phyloP scores from a whole-genome alignment of 2,797 vertebrate genomes.

The Botia almorhae region DNA sequence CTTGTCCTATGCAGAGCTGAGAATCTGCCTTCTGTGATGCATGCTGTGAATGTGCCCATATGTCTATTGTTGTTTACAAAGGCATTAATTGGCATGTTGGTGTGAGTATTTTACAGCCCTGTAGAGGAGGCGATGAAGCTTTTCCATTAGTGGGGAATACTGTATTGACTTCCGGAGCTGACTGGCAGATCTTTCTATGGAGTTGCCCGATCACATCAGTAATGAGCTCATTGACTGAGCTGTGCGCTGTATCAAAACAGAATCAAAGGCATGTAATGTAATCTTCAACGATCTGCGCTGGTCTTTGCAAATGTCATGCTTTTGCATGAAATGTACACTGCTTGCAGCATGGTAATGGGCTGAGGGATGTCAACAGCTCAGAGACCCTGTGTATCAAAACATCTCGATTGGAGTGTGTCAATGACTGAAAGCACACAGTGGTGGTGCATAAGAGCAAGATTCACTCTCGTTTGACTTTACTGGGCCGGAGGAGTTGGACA shows the following conservation, averaged over 20 bases:
- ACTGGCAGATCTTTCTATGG: conserved; percentile 37
- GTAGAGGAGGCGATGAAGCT: conserved; percentile 24
- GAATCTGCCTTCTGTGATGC: background rate
- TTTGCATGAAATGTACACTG: conserved; percentile 22
- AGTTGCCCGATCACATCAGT: conserved; percentile 36
- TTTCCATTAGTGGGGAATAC: conserved; percentile 43
- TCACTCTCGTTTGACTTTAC: background rate
- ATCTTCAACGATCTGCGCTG: conserved; percentile 11
- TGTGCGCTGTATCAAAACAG: conserved; percentile 8
- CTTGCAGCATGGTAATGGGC: conserved; percentile 19
- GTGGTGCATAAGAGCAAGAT: conserved; percentile 5
- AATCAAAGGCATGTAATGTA: conserved; percentile 40
- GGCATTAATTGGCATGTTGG: conserved; percentile 43
- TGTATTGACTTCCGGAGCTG: conserved; percentile 47
- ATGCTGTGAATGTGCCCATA: conserved; percentile 17
- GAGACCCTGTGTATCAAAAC: conserved; percentile 21
- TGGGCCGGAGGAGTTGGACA: conserved; percentile 39
- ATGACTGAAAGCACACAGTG: conserved; percentile 32
- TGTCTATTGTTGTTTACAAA: conserved; percentile 13
- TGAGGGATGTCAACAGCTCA: conserved; percentile 16
- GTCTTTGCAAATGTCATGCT: conserved; percentile 22
- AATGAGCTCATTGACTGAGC: conserved; percentile 33
- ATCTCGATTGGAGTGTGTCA: background rate
- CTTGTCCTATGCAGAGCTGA: too few species aligned
- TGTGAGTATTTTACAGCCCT: conserved; percentile 22